A percentile compares a stretch with the other conserved stretches of the same genome.
These are phyloP conservation scores for Scytalopus superciliaris DNA, from an alignment of 2,113 vertebrate genomes.

Conservation along the genomic window DNA sequence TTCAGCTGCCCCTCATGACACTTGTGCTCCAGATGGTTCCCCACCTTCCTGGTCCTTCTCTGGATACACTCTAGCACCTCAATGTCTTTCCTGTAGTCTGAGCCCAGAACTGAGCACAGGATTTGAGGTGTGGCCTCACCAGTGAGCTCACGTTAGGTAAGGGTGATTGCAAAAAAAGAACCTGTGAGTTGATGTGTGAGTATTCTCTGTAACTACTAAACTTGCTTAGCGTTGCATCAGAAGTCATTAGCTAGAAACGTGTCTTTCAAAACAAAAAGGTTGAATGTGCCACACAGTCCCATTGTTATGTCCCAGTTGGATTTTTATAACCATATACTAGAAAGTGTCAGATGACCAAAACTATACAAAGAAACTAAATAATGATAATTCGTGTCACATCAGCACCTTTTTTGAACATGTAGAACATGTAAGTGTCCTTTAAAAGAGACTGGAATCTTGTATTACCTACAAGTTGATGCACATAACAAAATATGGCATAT, in stretches of 20 bases:
- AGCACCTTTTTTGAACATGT: not conserved
- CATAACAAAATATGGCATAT: not conserved
- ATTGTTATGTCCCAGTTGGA: not conserved
- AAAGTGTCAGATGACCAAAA: not conserved
- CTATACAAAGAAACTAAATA: not conserved
- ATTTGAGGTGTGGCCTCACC: not conserved
- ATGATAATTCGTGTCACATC: not conserved
- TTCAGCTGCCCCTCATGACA: not conserved
- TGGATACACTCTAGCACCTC: accelerated
- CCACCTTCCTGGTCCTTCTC: not conserved
- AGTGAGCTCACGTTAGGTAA: not conserved
- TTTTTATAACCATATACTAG: not conserved
- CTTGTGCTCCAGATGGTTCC: not conserved
- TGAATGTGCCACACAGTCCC: not conserved
- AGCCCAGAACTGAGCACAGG: accelerated
- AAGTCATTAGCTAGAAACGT: not conserved
- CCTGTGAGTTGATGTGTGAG: not conserved
- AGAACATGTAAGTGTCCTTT: not conserved
- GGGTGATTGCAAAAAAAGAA: not conserved
- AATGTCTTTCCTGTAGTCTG: not conserved
- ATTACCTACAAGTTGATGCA: not conserved
- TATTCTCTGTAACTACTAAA: not conserved
- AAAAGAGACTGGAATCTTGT: not conserved
- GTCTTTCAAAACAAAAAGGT: not conserved
- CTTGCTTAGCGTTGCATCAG: not conserved